Conservation (phyloP, 2,888 invertebrate genomes). For the Anthoptus insignis region DNA sequence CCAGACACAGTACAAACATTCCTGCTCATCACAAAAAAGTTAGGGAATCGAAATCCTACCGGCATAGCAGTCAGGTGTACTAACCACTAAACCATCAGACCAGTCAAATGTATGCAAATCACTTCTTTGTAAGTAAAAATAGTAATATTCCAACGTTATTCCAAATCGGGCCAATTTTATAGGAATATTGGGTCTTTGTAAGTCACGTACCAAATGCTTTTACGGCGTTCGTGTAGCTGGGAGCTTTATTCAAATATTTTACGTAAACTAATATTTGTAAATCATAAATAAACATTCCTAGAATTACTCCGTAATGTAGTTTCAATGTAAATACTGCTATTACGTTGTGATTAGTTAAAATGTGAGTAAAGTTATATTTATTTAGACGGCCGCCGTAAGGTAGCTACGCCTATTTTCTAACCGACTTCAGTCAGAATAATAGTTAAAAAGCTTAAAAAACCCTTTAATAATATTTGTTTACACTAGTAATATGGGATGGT, state of each 20-base stretch:
- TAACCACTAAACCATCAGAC: too few relatives aligned
- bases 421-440: too few relatives aligned
- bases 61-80: too few relatives aligned
- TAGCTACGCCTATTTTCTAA: too few relatives aligned
- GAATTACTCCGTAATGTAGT: background rate
- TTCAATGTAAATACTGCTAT: background rate
- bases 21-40: too few relatives aligned
- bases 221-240: slow-evolving; percentile 2
- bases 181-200: slow-evolving; percentile 22
- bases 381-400: too few relatives aligned
- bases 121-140: background rate
- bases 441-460: too few relatives aligned
- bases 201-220: slow-evolving; percentile 28
- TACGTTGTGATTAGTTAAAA: background rate
- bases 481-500: too few relatives aligned
- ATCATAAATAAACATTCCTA: slow-evolving; percentile 6
- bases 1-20: too few relatives aligned
- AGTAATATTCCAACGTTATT: background rate
- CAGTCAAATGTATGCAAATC: background rate
- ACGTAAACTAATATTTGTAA: slow-evolving; percentile 1
- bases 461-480: too few relatives aligned
- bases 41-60: too few relatives aligned
- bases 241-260: slow-evolving; percentile 14
- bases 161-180: slow-evolving; percentile 10
- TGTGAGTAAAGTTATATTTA: too few relatives aligned